These are phyloP conservation scores for Orthonychiurus folsomi DNA, from an alignment of 2,888 invertebrate genomes.

Conservation along the genomic window DNA sequence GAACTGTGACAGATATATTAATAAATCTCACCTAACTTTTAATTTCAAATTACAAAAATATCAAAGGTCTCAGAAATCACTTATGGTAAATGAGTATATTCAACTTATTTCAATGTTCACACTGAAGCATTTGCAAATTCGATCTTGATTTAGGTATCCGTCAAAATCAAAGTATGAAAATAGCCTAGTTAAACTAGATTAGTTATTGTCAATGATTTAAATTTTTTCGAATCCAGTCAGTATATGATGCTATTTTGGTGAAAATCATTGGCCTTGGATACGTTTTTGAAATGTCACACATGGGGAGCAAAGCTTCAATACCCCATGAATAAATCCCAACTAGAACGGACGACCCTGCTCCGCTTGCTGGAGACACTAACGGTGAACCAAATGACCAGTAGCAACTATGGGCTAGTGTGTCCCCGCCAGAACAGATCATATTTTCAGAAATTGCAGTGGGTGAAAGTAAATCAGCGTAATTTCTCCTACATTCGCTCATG, in stretches of 20 bases:
- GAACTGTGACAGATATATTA: too few species aligned
- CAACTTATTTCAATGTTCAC: too few species aligned
- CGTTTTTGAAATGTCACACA: background rate
- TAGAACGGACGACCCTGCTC: background rate
- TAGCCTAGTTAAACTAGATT: background rate
- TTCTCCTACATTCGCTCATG: background rate
- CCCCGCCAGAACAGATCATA: conserved; percentile 8
- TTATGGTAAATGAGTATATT: too few species aligned
- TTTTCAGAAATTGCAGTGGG: background rate
- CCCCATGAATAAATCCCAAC: conserved; percentile 10
- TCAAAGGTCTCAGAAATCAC: too few species aligned
- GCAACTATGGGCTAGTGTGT: background rate
- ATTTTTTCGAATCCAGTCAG: conserved; percentile 5
- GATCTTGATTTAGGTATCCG: too few species aligned
- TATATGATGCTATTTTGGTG: conserved; percentile 3
- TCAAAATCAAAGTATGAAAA: too few species aligned
- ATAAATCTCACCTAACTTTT: too few species aligned
- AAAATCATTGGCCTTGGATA: conserved; percentile 7
- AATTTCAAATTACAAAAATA: too few species aligned
- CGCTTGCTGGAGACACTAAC: background rate
- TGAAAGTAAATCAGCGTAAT: background rate
- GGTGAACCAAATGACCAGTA: conserved; percentile 4
- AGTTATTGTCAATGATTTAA: background rate
- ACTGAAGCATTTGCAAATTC: too few species aligned
- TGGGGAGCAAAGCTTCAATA: conserved; percentile 5